Evolutionary conservation across 2,888 invertebrate species (phyloP), one percentile per base, ranked within the genome.

Genomic region (Neoscelio sp.): DNA sequence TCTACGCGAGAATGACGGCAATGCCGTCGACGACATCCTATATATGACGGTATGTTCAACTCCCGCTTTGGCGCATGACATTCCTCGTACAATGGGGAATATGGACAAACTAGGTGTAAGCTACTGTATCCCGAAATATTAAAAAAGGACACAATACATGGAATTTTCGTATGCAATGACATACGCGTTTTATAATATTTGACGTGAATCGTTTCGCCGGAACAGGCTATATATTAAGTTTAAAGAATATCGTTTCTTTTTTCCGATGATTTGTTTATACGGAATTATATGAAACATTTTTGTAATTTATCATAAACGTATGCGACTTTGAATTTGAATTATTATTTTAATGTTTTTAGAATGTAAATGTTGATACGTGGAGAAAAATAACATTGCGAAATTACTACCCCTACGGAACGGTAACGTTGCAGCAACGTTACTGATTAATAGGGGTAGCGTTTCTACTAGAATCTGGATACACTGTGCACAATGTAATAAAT

Each of bases 1-100:
- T 87, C 88, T 82, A 84, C 87, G 87, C 87, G 86, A 83, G 87
- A 89, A 88, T 90, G 89, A 87, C 87, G 87, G 76, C 81, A 83
- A 77, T 80, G 83, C 84, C 82, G 84, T 82, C 84, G 85, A 80
- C 85, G 84, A 85, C 86, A 84, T 84, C 85, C 87, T 90, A 89
- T 90, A 90, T 90, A 89, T 81, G 82, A 78, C 65, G 79, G 79
- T 80, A 79, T 75, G 82, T 84, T 78, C 80, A 84, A 81, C 82
- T 82, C 82, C 82, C 83, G 75, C 82, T 80, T 77, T 80, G 78
- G 84, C 84, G 84, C 84, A 84, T 80, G 82, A 82, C 84, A 78
- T 82, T 84, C 77, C 42, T 48, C 44, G 58, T 64, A 54, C 50
- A 54, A 42, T 62, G 46, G 58, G 28, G 38, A 67, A 68, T 58